Conservation (phyloP, 2,888 invertebrate species). For the Enchytraeus crypticus region DNA sequence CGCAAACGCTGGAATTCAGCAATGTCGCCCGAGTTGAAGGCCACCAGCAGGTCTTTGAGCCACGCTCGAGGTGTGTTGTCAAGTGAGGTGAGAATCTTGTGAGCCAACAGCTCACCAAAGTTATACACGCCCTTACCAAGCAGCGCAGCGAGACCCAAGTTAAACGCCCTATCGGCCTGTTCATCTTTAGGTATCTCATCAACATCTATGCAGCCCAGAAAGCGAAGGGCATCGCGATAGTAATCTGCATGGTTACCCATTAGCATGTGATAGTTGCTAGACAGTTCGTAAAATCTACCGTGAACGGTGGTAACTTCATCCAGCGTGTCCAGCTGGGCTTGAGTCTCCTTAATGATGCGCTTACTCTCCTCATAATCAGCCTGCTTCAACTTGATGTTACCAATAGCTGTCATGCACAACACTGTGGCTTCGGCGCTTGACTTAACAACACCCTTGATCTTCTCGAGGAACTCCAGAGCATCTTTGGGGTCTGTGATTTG, state of each 20-base stretch:
- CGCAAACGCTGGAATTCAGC: conserved; percentile 58
- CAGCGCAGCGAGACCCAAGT: conserved; percentile 84
- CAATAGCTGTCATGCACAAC: conserved; percentile 71
- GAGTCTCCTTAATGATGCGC: conserved; percentile 51
- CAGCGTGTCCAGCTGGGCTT: conserved; percentile 72
- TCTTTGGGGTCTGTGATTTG: conserved; percentile 63
- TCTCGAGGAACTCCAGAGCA: conserved; percentile 77
- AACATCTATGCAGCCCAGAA: conserved; percentile 66
- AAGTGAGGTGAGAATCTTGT: conserved; percentile 80
- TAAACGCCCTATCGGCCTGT: conserved; percentile 62
- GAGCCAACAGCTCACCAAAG: conserved; percentile 88
- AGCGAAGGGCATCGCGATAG: conserved; percentile 81
- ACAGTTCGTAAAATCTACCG: conserved; percentile 82
- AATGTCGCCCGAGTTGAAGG: conserved; percentile 52
- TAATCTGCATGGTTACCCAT: conserved; percentile 70
- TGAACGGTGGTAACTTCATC: conserved; percentile 89
- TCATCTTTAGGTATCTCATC: conserved; percentile 55
- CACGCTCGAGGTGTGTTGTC: conserved; percentile 72
- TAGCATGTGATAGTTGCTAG: conserved; percentile 80
- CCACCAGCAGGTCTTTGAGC: conserved; percentile 64
- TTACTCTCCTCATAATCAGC: conserved; percentile 41
- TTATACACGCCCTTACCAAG: conserved; percentile 82
- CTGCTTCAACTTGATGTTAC: conserved; percentile 49
- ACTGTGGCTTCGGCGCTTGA: conserved; percentile 64
- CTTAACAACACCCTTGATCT: conserved; percentile 68